Evolutionary conservation across 2,113 vertebrate genomes (phyloP), one percentile per base, ranked within the genome.

Genomic region (Antigone vipio): DNA sequence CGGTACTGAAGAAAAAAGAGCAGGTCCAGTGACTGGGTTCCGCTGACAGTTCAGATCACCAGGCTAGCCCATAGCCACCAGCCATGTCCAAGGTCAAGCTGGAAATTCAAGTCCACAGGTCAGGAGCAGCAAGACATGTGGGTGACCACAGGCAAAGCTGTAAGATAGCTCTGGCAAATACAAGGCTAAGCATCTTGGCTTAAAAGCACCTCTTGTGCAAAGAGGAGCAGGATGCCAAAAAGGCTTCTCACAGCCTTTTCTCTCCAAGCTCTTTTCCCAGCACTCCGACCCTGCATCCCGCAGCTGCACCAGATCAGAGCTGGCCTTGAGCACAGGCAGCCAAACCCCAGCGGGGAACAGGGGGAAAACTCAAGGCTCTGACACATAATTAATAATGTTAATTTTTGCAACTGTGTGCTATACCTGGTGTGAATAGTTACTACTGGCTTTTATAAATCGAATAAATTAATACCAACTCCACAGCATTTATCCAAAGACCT

Each of bases 391-490:
- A 94, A 8, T 26, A 85, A 89, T 73, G 78, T 32, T 79, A 94
- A 76, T 83, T 96, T 95, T 90, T 95, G 71, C 45, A 88, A 50
- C 38, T 63, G 44, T 1, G 2, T 62, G 38, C 45, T 76, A n/a
- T 47, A 89, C 88, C 85, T 96, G 55, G 23, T 82, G 53, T 69
- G 71, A 91, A 47, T 42, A 60, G 10, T 63, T 88, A 73, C 24
- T 34, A 73, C 50, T 35, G 49, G 17, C 15, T 89, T 87, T 83
- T 82, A 85, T 60, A 89, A 96, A 89, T 2, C 38, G 77, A 88
- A 79, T 91, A 78, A 88, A 95, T 88, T 87, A 89, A 76, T 88
- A 94, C 44, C 35, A 91, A 56, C 40, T 88, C 52, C 29, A 71
- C 52, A 72, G 34, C 29, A 56, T 85, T 85, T 92, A 77, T 84